Conservation (phyloP, 2,113 vertebrate genomes). For the Chaetops frenatus region DNA sequence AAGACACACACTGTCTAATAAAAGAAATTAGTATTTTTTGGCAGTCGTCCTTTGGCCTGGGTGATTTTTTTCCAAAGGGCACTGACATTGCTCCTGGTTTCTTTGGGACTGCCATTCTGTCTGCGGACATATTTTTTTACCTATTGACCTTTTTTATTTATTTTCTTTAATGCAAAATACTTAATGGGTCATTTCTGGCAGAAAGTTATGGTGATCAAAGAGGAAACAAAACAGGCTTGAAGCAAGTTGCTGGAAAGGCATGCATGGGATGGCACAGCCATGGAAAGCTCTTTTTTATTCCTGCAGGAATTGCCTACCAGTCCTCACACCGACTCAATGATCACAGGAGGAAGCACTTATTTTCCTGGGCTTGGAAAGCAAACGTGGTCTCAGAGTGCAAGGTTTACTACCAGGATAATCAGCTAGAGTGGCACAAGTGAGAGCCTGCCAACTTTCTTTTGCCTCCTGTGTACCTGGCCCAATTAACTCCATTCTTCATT, state of each 20-base stretch:
- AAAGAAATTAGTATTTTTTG: not conserved
- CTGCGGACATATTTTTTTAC: not conserved
- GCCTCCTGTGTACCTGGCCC: not conserved
- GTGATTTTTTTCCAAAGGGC: not conserved
- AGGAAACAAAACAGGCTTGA: not conserved
- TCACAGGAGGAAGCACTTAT: not conserved
- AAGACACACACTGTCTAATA: not conserved
- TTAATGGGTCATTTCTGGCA: not conserved
- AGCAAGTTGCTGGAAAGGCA: not conserved
- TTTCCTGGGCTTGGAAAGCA: not conserved
- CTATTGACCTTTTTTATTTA: not conserved
- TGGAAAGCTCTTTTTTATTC: not conserved
- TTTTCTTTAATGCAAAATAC: not conserved
- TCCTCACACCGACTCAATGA: not conserved
- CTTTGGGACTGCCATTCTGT: not conserved
- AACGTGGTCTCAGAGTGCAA: not conserved
- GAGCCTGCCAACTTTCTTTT: not conserved
- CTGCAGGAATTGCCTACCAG: rapidly evolving
- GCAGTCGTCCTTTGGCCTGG: not conserved
- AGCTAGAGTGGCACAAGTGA: not conserved
- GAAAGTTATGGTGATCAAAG: not conserved
- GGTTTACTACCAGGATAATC: constrained; percentile 22
- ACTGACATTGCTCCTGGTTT: not conserved
- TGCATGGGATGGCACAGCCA: not conserved
- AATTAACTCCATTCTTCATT: constrained; percentile 31